phyloP scores from a whole-genome alignment of 2,888 invertebrate genomes.

The Andrena trimmerana region DNA sequence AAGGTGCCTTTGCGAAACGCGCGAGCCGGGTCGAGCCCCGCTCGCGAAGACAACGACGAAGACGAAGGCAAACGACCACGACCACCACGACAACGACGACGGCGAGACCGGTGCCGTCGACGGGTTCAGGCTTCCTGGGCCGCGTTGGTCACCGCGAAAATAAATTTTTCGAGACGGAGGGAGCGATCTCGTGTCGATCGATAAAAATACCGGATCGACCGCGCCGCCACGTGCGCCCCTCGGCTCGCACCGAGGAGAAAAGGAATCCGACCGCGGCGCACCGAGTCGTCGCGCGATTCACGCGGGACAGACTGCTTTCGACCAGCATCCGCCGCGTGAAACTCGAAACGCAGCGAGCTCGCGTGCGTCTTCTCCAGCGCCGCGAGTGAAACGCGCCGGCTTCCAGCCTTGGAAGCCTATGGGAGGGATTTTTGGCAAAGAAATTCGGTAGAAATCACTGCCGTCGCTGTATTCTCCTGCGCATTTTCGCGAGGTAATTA shows the following conservation, averaged over 20 bases:
- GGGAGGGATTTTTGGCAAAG: background rate
- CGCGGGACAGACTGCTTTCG: background rate
- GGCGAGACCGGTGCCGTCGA: conserved; percentile 28
- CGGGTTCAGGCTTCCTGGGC: conserved; percentile 68
- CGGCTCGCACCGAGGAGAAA: background rate
- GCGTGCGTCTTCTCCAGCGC: background rate
- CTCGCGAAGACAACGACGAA: conserved; percentile 67
- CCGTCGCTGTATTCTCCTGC: no score
- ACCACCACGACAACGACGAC: conserved; percentile 38
- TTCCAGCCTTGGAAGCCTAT: background rate
- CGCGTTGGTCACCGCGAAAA: conserved; percentile 78
- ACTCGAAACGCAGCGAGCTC: conserved; percentile 30
- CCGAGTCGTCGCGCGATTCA: background rate
- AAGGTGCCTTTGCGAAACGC: conserved; percentile 85
- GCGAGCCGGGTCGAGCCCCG: conserved; percentile 78
- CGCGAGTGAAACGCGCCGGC: background rate
- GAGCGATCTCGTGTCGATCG: conserved; percentile 55
- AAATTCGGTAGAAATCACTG: background rate
- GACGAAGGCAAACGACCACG: conserved; percentile 50
- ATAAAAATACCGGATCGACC: conserved; percentile 60
- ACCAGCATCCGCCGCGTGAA: conserved; percentile 16
- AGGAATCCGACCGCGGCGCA: background rate
- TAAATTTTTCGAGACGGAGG: conserved; percentile 77
- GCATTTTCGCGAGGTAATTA: no score
- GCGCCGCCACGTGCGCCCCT: conserved; percentile 9